A percentile compares a stretch with the other conserved stretches of the same genome.
phyloP scores from a whole-genome alignment of 2,888 invertebrate species.

The Apodemia duryi region DNA sequence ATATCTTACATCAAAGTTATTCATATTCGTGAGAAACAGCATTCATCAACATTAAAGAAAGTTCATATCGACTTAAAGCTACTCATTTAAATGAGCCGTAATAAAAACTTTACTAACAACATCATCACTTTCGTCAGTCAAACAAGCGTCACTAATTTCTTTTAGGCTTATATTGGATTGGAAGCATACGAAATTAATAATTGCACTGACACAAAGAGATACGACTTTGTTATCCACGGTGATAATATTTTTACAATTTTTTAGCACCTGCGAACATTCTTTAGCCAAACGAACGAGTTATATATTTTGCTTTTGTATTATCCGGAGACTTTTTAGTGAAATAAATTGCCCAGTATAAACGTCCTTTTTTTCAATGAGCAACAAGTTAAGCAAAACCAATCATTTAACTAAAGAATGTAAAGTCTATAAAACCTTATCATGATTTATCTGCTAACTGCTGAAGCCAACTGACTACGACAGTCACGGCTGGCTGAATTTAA shows the following conservation, averaged over 20 bases:
- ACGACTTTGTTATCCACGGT: constrained; percentile 40
- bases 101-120: constrained; percentile 67
- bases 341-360: too few species aligned
- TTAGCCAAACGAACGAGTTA: constrained; percentile 23
- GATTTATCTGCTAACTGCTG: too few species aligned
- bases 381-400: too few species aligned
- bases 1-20: background rate
- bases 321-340: background rate
- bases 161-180: constrained; percentile 64
- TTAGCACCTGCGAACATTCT: constrained; percentile 44
- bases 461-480: too few species aligned
- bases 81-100: constrained; percentile 53
- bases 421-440: too few species aligned
- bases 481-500: too few species aligned
- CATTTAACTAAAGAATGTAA: too few species aligned
- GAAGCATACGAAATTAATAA: constrained; percentile 72
- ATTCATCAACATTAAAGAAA: constrained; percentile 26
- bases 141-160: constrained; percentile 64
- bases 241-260: constrained; percentile 39
- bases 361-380: too few species aligned
- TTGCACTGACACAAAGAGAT: constrained; percentile 50
- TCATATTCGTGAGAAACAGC: constrained; percentile 16
- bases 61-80: constrained; percentile 42
- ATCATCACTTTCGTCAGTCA: constrained; percentile 55
- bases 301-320: background rate